phyloP scores from a whole-genome alignment of 1,140 invertebrate genomes.

The Bombus consobrinus region DNA sequence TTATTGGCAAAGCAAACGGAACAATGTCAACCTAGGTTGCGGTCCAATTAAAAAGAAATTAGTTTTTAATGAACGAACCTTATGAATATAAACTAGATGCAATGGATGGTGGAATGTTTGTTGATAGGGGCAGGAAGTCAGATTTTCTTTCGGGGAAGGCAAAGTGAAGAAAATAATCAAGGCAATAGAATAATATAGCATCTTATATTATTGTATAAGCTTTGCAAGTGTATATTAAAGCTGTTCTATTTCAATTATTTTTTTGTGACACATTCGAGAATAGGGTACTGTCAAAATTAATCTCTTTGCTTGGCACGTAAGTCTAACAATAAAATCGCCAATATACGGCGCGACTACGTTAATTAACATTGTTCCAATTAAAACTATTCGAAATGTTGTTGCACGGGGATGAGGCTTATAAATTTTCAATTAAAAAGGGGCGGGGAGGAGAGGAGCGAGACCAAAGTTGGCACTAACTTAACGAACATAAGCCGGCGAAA shows the following conservation, averaged over 20 bases:
- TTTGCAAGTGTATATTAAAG: too few species aligned
- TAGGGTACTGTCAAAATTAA: too few species aligned
- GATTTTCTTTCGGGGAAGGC: neutral
- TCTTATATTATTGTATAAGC: neutral
- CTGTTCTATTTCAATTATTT: too few species aligned
- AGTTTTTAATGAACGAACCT: slow-evolving; percentile 18
- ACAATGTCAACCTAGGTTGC: neutral
- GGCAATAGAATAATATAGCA: neutral
- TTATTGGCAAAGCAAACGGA: slow-evolving; percentile 5
- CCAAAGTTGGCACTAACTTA: neutral
- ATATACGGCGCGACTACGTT: neutral
- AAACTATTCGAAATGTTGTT: neutral
- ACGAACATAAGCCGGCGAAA: slow-evolving; percentile 9
- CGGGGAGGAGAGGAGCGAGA: too few species aligned
- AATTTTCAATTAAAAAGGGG: slow-evolving; percentile 23
- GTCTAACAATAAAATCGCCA: neutral
- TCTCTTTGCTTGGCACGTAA: too few species aligned
- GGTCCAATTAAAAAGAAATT: slow-evolving; percentile 32
- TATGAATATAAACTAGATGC: slow-evolving; percentile 20
- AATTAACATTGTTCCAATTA: slow-evolving; percentile 5
- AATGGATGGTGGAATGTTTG: neutral
- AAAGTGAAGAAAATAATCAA: neutral
- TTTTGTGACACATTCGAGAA: too few species aligned
- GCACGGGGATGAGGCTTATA: neutral
- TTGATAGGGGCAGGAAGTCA: neutral